Percentiles rank a stretch among this genome's conserved stretches.
These are phyloP conservation scores for Pterocles orientalis DNA, from an alignment of 2,113 vertebrate species.

Conservation along the genomic window DNA sequence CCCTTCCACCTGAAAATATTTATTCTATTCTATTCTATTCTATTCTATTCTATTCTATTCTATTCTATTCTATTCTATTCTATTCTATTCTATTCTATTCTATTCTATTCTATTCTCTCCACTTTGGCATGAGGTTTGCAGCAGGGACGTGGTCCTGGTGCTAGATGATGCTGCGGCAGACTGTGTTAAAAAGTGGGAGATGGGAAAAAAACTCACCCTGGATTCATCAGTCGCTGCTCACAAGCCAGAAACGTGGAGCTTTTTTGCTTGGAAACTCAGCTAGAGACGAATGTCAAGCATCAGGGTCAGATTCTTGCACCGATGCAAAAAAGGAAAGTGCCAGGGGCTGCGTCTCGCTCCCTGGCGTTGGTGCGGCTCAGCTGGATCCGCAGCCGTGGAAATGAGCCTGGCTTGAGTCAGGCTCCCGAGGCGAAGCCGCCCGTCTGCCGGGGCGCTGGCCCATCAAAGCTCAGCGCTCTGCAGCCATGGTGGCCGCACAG, in stretches of 20 bases:
- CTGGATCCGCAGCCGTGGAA: neutral
- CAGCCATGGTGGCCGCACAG: neutral
- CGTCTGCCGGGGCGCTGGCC: neutral
- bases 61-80: too few species aligned
- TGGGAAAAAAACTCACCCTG: neutral
- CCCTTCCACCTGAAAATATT: neutral
- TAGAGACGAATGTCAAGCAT: neutral
- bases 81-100: neutral
- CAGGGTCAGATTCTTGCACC: neutral
- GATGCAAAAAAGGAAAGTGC: neutral
- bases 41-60: too few species aligned
- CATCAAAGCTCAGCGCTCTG: neutral
- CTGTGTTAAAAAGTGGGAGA: neutral
- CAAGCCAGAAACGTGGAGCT: neutral
- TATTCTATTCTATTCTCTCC: neutral
- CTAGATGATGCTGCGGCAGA: neutral
- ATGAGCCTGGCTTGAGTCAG: slow-evolving; percentile 54
- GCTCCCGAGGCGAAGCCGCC: neutral
- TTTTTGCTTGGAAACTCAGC: neutral
- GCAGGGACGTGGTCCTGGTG: fast-evolving
- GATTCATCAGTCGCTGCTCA: neutral
- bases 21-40: neutral
- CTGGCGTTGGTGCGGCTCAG: neutral
- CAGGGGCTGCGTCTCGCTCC: slow-evolving; percentile 40
- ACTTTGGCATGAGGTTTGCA: neutral